These are phyloP conservation scores for Cephalopachus bancanus DNA, from an alignment of 2,797 vertebrate species.

Conservation along the genomic window DNA sequence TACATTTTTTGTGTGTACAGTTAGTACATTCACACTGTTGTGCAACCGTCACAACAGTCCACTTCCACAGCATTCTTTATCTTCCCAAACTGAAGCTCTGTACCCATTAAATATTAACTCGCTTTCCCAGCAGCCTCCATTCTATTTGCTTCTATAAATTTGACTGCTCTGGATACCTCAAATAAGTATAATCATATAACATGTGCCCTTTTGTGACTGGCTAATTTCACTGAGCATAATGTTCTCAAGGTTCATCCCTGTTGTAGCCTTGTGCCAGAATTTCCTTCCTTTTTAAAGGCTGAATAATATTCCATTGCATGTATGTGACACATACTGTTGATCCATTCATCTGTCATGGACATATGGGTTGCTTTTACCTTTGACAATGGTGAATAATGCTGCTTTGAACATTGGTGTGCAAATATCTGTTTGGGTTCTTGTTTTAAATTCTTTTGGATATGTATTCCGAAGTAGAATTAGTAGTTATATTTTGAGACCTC, in stretches of 20 bases:
- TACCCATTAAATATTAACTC: background rate
- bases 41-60: background rate
- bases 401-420: background rate
- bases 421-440: background rate
- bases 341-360: background rate
- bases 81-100: background rate
- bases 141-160: background rate
- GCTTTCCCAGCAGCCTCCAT: background rate
- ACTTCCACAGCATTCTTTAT: background rate
- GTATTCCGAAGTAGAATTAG: background rate
- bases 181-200: background rate
- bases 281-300: slow-evolving; percentile 1
- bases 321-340: background rate
- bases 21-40: background rate
- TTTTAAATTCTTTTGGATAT: slow-evolving; percentile 11
- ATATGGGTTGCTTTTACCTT: background rate
- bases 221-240: background rate
- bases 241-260: background rate
- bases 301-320: background rate
- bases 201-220: slow-evolving; percentile 27
- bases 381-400: background rate
- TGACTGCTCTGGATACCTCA: background rate
- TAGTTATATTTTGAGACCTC: background rate
- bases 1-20: background rate
- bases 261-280: background rate